phyloP scores from a whole-genome alignment of 2,113 vertebrate species.

The Sprattus sprattus region DNA sequence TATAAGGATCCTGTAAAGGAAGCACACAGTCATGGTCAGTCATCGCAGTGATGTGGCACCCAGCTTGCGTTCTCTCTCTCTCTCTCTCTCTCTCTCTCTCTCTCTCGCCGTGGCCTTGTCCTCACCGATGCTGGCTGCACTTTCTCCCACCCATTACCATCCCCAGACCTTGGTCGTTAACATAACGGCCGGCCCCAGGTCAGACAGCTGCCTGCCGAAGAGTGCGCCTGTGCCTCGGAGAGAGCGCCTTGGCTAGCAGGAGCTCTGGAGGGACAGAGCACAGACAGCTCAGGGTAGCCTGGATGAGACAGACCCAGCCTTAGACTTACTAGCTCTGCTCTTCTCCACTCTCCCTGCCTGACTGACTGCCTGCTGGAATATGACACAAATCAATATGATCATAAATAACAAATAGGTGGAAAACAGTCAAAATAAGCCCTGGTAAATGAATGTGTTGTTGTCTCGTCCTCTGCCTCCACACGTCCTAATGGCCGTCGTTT shows the following conservation, averaged over 20 bases:
- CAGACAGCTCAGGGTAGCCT: too few species aligned
- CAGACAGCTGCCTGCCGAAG: neutral
- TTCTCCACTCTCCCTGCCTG: neutral
- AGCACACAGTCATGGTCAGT: neutral
- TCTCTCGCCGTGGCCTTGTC: neutral
- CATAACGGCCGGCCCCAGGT: neutral
- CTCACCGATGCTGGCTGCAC: neutral
- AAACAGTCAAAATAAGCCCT: neutral
- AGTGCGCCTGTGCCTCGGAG: neutral
- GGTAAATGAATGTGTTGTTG: slow-evolving; percentile 27
- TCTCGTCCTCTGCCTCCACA: slow-evolving; percentile 18
- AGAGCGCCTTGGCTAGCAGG: too few species aligned
- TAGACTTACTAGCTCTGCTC: neutral
- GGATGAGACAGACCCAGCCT: too few species aligned
- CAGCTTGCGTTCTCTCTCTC: neutral
- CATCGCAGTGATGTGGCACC: neutral
- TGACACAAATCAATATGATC: slow-evolving; percentile 14
- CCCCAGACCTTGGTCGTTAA: neutral
- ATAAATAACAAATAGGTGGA: slow-evolving; percentile 17
- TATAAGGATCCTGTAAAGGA: neutral
- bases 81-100: neutral
- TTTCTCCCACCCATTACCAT: neutral
- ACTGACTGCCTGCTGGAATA: neutral
- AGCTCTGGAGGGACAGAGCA: too few species aligned
- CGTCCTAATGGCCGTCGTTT: slow-evolving; percentile 61